Percentiles rank a stretch among this genome's conserved stretches.
Evolutionary conservation across 2,113 vertebrate genomes (phyloP).

Genomic region (Anoplopoma fimbria): DNA sequence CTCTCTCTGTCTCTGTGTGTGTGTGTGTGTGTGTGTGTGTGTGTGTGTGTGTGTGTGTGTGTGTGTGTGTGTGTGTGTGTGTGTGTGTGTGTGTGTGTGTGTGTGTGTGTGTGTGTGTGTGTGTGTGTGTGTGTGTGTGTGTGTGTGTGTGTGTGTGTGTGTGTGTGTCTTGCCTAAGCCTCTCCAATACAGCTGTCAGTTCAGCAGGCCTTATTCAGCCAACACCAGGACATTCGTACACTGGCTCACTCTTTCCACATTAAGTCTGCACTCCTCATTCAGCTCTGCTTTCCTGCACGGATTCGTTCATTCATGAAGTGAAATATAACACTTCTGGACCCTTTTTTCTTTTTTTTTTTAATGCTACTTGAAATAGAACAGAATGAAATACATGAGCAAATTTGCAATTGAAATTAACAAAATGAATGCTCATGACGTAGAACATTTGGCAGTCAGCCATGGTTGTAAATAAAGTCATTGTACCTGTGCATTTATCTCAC

Average conservation of each 20-base stretch:
- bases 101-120: constrained; percentile 13
- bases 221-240: constrained; percentile 3
- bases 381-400: background rate
- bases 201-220: constrained; percentile 38
- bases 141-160: constrained; percentile 7
- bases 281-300: background rate
- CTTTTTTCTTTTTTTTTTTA: too few species aligned
- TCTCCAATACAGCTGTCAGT: constrained; percentile 68
- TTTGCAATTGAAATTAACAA: background rate
- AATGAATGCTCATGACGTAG: background rate
- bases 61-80: constrained; percentile 21
- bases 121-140: constrained; percentile 6
- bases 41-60: constrained; percentile 14
- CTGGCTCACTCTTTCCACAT: constrained; percentile 10
- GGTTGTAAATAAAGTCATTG: background rate
- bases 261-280: constrained; percentile 17
- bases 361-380: constrained; percentile 5
- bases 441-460: background rate
- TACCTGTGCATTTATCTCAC: background rate
- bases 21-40: constrained; percentile 33
- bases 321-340: constrained; percentile 12
- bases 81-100: constrained; percentile 1
- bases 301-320: constrained; percentile 35
- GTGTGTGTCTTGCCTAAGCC: constrained; percentile 14
- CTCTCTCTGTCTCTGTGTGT: too few species aligned